phyloP scores from a whole-genome alignment of 1,140 invertebrate genomes.

The Drosophila arizonae region DNA sequence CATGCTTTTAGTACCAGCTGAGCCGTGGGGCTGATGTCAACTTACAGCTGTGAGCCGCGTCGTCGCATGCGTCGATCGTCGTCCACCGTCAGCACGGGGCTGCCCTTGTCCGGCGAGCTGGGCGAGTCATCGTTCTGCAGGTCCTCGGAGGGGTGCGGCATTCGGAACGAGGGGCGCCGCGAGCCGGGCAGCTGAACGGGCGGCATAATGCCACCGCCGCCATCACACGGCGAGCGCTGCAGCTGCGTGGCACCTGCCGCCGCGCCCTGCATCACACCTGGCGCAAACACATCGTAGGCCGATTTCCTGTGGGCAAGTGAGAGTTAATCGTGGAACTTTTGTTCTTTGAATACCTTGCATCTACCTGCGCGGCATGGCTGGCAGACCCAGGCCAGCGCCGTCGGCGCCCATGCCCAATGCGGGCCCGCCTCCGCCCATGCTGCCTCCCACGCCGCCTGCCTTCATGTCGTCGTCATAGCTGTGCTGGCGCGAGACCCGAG shows the following conservation, averaged over 20 bases:
- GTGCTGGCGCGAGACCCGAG: constrained; percentile 87
- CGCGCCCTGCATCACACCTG: constrained; percentile 71
- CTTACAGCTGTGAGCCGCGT: constrained; percentile 91
- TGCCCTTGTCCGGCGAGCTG: constrained; percentile 80
- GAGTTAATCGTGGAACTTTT: neutral
- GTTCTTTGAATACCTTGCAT: neutral
- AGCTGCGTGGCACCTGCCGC: constrained; percentile 57
- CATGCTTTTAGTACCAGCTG: neutral
- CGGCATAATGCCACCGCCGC: constrained; percentile 70
- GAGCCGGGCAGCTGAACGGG: constrained; percentile 78
- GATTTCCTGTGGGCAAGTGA: constrained; percentile 85
- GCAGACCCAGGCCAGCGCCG: constrained; percentile 85
- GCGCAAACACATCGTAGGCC: constrained; percentile 90
- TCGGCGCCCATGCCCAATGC: constrained; percentile 84
- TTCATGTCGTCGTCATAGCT: constrained; percentile 91
- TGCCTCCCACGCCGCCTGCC: constrained; percentile 76
- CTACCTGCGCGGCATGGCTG: constrained; percentile 87
- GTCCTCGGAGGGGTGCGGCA: constrained; percentile 84
- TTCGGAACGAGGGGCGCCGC: constrained; percentile 88
- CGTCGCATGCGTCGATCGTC: constrained; percentile 89
- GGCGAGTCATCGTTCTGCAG: constrained; percentile 85
- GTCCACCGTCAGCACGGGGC: constrained; percentile 86
- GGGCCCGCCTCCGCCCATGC: constrained; percentile 83
- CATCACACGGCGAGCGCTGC: constrained; percentile 72
- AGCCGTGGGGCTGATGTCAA: constrained; percentile 46